These are phyloP conservation scores for Schrankia costaestrigalis DNA, from an alignment of 2,888 invertebrate species.

Conservation along the genomic window DNA sequence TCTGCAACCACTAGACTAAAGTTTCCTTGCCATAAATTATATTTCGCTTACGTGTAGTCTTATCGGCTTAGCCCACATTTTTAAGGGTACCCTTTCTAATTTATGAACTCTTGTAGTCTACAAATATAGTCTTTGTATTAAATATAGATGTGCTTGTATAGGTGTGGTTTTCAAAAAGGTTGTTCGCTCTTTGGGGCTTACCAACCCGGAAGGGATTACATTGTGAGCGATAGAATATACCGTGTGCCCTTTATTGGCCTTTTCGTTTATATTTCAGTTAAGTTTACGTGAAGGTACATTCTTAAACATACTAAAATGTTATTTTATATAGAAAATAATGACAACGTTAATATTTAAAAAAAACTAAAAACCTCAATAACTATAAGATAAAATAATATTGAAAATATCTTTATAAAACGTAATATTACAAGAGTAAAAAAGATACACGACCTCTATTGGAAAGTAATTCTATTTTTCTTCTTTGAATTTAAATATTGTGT, in stretches of 20 bases:
- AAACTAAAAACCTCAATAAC: too few species aligned
- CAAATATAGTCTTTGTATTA: conserved; percentile 20
- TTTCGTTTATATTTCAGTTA: conserved; percentile 11
- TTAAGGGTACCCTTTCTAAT: conserved; percentile 22
- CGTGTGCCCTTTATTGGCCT: conserved; percentile 16
- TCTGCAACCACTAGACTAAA: neutral
- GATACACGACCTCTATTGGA: conserved; percentile 40
- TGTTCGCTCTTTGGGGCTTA: conserved; percentile 24
- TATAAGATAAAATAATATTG: too few species aligned
- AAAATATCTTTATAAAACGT: too few species aligned
- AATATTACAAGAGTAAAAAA: neutral
- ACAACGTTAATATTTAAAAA: too few species aligned
- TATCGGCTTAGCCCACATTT: conserved; percentile 12
- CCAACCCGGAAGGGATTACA: conserved; percentile 33
- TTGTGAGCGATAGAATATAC: conserved; percentile 26
- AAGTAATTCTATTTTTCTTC: conserved; percentile 13
- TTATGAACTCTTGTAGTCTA: conserved; percentile 21
- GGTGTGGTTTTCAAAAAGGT: conserved; percentile 35
- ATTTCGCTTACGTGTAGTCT: conserved; percentile 9
- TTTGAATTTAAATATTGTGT: conserved; percentile 21
- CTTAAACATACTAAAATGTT: conserved; percentile 1
- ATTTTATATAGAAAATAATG: too few species aligned
- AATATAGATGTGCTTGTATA: conserved; percentile 29
- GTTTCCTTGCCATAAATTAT: conserved; percentile 10
- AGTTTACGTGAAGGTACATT: conserved; percentile 4